Evolutionary conservation across 2,113 vertebrate genomes (phyloP), one percentile per base, ranked within the genome.

Genomic region (Psettodes erumei): DNA sequence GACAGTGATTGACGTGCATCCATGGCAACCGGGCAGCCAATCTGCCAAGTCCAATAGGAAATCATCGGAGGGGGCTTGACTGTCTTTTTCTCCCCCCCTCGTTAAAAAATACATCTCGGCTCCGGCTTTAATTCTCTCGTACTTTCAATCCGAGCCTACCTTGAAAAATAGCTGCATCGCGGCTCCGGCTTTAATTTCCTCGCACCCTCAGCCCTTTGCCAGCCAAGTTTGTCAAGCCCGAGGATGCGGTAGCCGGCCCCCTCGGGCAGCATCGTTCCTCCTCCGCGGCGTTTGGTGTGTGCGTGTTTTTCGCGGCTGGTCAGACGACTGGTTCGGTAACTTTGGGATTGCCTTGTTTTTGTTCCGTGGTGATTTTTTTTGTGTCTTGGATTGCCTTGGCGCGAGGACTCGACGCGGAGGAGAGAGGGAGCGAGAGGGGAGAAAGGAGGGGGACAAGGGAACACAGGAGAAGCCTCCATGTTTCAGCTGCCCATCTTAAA

Each of bases 401-500:
- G 71, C 69, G 79, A 62, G 82, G 78, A 85, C 37, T 59, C 67
- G 83, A 74, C 80, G 77, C 68, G 67, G 72, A 77, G 85, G 86
- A 85, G 78, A 71, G 67, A 80, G 79, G 50, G 58, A 58, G 65
- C 38, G 82, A 68, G 84, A 75, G 79, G 69, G 86, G 89, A 75
- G 80, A 79, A 70, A 82, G 85, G 91, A 83, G 89, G 85, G 79
- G 84, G 82, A 90, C 87, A 86, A 81, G 85, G 86, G 79, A 83
- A 84, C 81, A 84, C 84, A 83, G 86, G 84, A 90, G 82, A 93
- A 95, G 95, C 93, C 95, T 95, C 95, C 92, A 99, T 99, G 98
- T 99, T 99, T 95, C 97, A 99, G 94, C 92, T 99, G 94, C 98
- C 98, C 86, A 96, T 98, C 92, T 94, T 99, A 93, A 99, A 98